Evolutionary conservation across 2,888 invertebrate species (phyloP), one percentile per base, ranked within the genome.

Genomic region (Rhingia rostrata): DNA sequence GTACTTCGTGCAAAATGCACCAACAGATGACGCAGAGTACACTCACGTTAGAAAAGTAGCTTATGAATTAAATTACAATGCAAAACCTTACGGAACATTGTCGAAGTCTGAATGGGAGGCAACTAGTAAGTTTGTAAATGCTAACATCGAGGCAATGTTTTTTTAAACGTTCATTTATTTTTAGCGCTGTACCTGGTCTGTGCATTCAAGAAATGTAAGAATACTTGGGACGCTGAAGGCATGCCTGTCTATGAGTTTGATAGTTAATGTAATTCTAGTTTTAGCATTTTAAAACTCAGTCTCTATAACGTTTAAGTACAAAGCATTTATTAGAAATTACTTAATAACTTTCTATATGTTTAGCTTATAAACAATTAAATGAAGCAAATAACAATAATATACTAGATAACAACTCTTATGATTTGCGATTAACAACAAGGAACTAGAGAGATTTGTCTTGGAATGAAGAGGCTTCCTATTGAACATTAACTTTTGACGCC

Each of bases 31-130:
- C 12, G 92, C 93, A 6, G 95, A 97, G 88, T 98, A 97, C 92
- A 91, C 92, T 54, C 96, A 97, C 92, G 96, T 95, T 3, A 92
- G 93, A 80, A 92, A 93, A 54, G 94, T 93, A 89, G 92, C 87
- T 87, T 91, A 86, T 89, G 92, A 80, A 88, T 91, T 78, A 0
- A 88, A 88, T 54, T 88, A 88, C 37, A 90, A 90, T 69, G 90
- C 91, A 51, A 89, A 92, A 56, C 91, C 91, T 53, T 92, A 96
- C 86, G 98, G 98, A 7, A 98, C 98, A 2, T 93, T 98, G 88
- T 97, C 97, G 10, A 93, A 94, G 88, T 94, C 95, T 51, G 98
- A 98, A 92, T 98, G 98, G 98, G 98, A 98, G 92, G 97, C 96
- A 82, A 94, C 95, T 86, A 95, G 97, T 97, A 92, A 95, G 89